Base-by-base conservation (phyloP, 23 tunicate genomes). In the Halocynthia roretzi region DNA sequence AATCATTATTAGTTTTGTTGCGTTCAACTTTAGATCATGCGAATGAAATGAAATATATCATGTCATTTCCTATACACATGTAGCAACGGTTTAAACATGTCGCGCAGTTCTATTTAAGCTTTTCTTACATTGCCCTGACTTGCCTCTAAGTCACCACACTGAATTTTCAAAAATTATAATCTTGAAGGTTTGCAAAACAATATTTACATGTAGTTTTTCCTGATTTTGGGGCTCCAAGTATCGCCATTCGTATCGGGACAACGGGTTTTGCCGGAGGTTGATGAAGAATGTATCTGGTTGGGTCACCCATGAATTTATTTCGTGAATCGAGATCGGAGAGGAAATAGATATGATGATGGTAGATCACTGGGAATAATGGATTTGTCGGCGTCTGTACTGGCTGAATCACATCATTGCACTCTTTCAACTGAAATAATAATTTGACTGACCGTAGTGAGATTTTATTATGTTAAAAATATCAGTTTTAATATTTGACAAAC, bases 201-300 rank as follows among this genome's bases (percentile, higher is more conserved):
- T 55, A 85, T 91, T 71, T 62, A 91, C 97, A 61, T 6, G 90
- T 80, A 7, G 98, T 83, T 68, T 94, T 94, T 22, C 98, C 98
- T 12, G 95, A 94, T 55, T 94, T 87, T 8, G 98, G 98, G 6
- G 98, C 94, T 15, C 98, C 98, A 57, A 94, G 66, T 7, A 94
- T 75, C 11, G 94, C 98, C 6, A 87, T 57, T 58, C 83, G 89
- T 22, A 87, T 44, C 10, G 98, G 95, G 0, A 87, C 94, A 14
- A 81, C 90, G 10, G 87, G 91, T 67, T 91, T 91, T 5, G 87
- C 83, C 22, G 75, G 82, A 18, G 88, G 86, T 54, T 76, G 83
- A 51, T 84, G 77, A 61, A 74, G 76, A 50, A 77, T 71, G 50
- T 83, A 94, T 14, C 52, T 17, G 40, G 76, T 55, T 9, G 98